Percentiles rank a stretch among this genome's conserved stretches.
phyloP scores from a whole-genome alignment of 1,140 invertebrate species.

The Meloidogyne hapla region DNA sequence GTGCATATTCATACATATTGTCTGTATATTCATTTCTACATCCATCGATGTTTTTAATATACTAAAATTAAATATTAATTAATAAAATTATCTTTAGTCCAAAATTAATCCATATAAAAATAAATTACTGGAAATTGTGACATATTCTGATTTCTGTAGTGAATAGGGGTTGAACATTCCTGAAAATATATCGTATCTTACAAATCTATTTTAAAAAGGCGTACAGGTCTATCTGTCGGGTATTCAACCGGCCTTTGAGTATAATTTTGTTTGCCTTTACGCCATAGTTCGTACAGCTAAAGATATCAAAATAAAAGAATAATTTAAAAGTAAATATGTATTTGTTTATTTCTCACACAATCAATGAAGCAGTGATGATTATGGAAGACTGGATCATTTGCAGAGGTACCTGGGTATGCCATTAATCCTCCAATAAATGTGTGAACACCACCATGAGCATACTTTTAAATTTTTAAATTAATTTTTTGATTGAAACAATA shows the following conservation, averaged over 20 bases:
- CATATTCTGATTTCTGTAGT: slow-evolving; percentile 53
- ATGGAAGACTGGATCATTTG: slow-evolving; percentile 52
- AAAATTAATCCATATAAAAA: no score
- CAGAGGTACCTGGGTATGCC: slow-evolving; percentile 16
- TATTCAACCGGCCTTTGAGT: slow-evolving; percentile 49
- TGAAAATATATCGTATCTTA: background rate
- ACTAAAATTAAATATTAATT: slow-evolving; percentile 19
- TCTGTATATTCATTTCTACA: slow-evolving; percentile 64
- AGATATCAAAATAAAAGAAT: background rate
- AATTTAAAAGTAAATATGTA: slow-evolving; percentile 7
- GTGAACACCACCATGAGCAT: slow-evolving; percentile 57
- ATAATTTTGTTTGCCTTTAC: slow-evolving; percentile 27
- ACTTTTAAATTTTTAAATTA: no score
- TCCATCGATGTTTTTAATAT: slow-evolving; percentile 35
- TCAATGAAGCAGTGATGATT: slow-evolving; percentile 65
- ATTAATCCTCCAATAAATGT: slow-evolving; percentile 58
- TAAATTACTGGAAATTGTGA: slow-evolving; percentile 36
- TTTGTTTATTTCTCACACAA: slow-evolving; percentile 34
- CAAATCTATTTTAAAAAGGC: background rate
- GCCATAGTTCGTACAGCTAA: slow-evolving; percentile 43
- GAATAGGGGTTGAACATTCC: slow-evolving; percentile 39
- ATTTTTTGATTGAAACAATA: no score
- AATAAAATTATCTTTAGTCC: slow-evolving; percentile 13
- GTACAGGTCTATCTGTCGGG: slow-evolving; percentile 42
- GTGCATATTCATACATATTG: slow-evolving; percentile 58